phyloP scores from a whole-genome alignment of 2,888 invertebrate genomes.

The Harmothoe impar region DNA sequence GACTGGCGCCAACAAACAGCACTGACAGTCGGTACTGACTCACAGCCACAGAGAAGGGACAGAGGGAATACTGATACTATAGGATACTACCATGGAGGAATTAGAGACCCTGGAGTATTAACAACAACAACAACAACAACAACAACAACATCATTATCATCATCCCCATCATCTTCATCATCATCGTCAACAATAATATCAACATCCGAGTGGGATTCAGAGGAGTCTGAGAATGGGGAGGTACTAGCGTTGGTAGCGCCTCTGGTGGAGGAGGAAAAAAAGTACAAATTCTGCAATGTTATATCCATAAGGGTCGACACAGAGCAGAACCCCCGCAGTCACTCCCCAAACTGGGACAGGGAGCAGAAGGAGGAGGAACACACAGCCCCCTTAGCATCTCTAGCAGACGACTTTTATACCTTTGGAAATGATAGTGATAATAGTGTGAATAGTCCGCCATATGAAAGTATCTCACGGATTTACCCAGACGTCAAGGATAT shows the following conservation, averaged over 20 bases:
- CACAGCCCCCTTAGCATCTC: background rate
- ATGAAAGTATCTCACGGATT: background rate
- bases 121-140: too few relatives aligned
- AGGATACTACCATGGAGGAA: too few relatives aligned
- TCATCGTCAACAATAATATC: too few relatives aligned
- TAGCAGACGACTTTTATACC: background rate
- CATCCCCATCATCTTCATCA: too few relatives aligned
- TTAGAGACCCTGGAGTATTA: too few relatives aligned
- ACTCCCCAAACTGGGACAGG: background rate
- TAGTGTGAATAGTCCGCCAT: background rate
- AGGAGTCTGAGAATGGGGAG: too few relatives aligned
- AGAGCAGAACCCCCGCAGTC: background rate
- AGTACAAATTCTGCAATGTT: slow-evolving; percentile 4
- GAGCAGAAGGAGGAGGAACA: background rate
- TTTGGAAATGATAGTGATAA: background rate
- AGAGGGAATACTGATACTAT: too few relatives aligned
- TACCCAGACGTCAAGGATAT: background rate
- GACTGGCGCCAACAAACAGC: background rate
- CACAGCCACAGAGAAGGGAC: too few relatives aligned
- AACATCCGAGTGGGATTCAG: too few relatives aligned
- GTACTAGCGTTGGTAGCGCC: background rate
- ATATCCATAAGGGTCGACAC: background rate
- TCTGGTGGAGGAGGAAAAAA: background rate
- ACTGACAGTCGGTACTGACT: background rate
- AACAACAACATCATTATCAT: too few relatives aligned